Conservation (phyloP, 2,888 invertebrate genomes). For the Uloborus plumipes region DNA sequence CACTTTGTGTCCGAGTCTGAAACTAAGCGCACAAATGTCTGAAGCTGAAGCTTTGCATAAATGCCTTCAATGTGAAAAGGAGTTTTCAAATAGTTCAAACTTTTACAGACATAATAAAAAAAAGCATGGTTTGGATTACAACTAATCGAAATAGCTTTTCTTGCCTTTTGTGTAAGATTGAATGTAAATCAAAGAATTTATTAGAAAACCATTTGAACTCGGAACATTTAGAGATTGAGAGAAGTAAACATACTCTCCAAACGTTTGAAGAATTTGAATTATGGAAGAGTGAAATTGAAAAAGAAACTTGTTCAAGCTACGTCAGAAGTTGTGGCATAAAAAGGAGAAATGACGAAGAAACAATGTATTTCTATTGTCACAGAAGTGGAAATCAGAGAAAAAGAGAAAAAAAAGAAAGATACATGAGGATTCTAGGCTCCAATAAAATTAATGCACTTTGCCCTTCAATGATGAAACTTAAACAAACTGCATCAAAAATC, state of each 20-base stretch:
- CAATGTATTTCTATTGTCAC: neutral
- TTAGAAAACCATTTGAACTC: neutral
- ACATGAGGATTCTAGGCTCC: neutral
- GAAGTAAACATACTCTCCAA: neutral
- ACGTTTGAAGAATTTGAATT: neutral
- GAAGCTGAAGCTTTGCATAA: too few relatives aligned
- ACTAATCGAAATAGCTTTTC: neutral
- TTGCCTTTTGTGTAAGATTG: neutral
- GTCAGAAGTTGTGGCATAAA: neutral
- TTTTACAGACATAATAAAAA: neutral
- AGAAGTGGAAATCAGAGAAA: neutral
- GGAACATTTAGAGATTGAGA: neutral
- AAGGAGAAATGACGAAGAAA: neutral
- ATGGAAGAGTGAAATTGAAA: slow-evolving; percentile 1
- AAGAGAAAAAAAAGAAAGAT: neutral
- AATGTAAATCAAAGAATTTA: neutral
- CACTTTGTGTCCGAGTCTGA: too few relatives aligned
- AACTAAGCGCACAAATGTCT: too few relatives aligned
- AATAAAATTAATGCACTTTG: neutral
- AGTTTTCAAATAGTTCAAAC: too few relatives aligned
- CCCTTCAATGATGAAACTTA: neutral
- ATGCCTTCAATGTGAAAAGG: too few relatives aligned
- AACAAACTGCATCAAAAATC: neutral
- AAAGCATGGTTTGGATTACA: neutral
- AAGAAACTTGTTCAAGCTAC: neutral